Evolutionary conservation across 2,797 vertebrate genomes (phyloP), one percentile per base, ranked within the genome.

Genomic region (Syngnathus rostellatus): DNA sequence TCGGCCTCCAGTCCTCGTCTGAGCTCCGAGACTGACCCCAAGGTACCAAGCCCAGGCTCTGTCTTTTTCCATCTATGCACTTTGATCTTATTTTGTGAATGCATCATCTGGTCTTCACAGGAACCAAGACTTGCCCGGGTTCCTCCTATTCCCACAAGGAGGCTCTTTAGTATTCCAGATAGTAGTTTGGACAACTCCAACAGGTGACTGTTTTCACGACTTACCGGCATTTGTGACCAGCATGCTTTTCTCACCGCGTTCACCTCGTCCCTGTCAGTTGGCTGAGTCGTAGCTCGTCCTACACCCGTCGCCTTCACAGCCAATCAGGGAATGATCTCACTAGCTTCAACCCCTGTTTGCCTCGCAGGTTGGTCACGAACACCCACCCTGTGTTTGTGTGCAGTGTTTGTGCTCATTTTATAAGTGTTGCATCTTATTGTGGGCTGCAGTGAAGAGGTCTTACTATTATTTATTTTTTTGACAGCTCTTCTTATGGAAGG

Each of bases 1-100:
- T 94, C 92, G 0, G 92, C 92, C 23, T 93, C 92, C 67, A 93
- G 92, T 73, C 92, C 92, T 46, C 89, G 90, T 66, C 90, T 94
- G 64, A 92, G 89, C 85, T 89, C 91, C 0, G 91, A 92, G 43
- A 70, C 85, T 0, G 91, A 92, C 63, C 68, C 76, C 54, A 91
- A 89, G 89, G 92, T 93, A 79, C 70, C 0, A 57, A 53, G 31
- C 6, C 6, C 25, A 38, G 14, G 10, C 8, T 50, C 11, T 1
- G 12, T 16, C 31, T 31, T 37, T 21, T n/a, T 53, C n/a, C n/a
- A 43, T 11, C 14, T 6, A 50, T 37, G 1, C 43, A 48, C 21
- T 31, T 1, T 37, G 25, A 1, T 37, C 6, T 58, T 17, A 1
- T 37, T 58, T 37, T 57, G 12, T 45, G 48, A 63, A 45, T 14